Percentiles rank a stretch among this genome's conserved stretches.
Conservation (phyloP, 2,113 vertebrate species). For the Isurus oxyrinchus region DNA sequence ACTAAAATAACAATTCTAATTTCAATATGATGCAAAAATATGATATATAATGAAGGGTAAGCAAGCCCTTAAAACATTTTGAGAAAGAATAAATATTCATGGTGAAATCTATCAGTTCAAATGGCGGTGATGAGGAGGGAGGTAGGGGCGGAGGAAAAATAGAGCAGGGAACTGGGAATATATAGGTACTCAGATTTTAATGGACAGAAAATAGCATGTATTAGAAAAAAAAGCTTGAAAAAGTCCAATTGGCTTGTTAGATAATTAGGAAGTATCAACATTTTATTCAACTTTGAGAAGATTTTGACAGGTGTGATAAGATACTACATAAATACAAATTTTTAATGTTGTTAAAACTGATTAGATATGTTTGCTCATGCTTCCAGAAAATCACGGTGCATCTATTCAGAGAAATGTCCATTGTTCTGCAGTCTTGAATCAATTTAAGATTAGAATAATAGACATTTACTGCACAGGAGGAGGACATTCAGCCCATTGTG, state of each 20-base stretch:
- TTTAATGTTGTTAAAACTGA: neutral
- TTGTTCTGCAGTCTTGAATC: neutral
- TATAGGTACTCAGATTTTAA: neutral
- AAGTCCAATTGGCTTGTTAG: neutral
- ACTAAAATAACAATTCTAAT: neutral
- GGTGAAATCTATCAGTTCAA: too few species aligned
- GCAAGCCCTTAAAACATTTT: neutral
- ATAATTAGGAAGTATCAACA: neutral
- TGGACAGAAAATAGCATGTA: neutral
- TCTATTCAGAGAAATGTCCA: neutral
- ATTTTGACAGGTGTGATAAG: neutral
- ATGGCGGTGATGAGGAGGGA: neutral
- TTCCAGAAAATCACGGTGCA: neutral
- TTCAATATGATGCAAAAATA: neutral
- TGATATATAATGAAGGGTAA: neutral
- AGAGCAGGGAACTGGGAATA: neutral
- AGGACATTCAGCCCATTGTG: too few species aligned
- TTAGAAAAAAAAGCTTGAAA: neutral
- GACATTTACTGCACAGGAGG: too few species aligned
- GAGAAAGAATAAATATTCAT: too few species aligned
- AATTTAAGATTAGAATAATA: neutral
- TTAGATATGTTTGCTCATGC: neutral
- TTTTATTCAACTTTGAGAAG: neutral
- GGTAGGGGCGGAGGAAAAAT: neutral
- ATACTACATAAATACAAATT: neutral